Base-by-base conservation (phyloP, 2,888 invertebrate species). In the Drosophila aldrichi region DNA sequence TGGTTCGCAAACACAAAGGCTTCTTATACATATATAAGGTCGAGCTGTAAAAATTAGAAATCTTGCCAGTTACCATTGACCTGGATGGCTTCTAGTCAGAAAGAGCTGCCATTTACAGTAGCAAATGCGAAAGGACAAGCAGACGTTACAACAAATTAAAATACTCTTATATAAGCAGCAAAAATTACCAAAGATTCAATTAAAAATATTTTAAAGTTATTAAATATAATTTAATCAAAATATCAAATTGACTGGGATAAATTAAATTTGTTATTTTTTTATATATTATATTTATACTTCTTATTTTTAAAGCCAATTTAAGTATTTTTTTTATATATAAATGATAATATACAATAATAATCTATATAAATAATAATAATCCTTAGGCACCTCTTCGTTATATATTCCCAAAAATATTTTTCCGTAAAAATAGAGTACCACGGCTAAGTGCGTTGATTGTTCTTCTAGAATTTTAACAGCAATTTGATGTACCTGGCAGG, bases 401-500 rank as follows among this genome's bases (percentile, higher is more conserved):
- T 22, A 22, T 36, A n/a, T n/a, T 3, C 22, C 3, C 3, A 5
- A 14, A 51, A 22, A 22, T 14, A 2, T 14, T 10, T 8, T 1
- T 29, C 3, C 10, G 6, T 14, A 7, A 18, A 61, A 60, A 22
- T 9, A 43, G 36, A 41, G 55, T 55, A 44, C 22, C 41, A 25
- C 20, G 52, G 44, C 43, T 65, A 57, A 74, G 49, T 44, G 29
- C 38, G 61, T 41, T 57, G 40, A 69, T 51, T 74, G 49, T 25
- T 54, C 41, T 55, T 51, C 56, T 51, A 51, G 22, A 62, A 65
- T 60, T 71, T 75, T 77, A 79, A 81, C 64, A 62, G 54, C 75
- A 61, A 25, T 85, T 89, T 83, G 74, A 80, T 68, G 74, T 59
- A 58, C 64, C 63, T 59, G 51, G 56, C 60, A 60, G 29, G 63